Evolutionary conservation across 2,113 vertebrate genomes (phyloP).

Genomic region (Phaethon lepturus): DNA sequence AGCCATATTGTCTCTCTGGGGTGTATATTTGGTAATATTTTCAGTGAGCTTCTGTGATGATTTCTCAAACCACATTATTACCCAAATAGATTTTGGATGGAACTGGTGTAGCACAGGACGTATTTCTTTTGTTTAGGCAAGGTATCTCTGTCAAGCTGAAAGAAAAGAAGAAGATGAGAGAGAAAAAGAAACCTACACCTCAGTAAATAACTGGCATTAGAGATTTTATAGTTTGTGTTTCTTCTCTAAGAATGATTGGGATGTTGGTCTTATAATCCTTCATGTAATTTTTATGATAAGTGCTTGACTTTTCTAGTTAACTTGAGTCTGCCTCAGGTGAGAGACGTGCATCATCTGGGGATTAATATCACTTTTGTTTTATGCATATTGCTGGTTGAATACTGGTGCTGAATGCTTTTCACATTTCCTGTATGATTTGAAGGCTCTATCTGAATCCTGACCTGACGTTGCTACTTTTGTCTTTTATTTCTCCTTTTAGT

Average conservation of each 20-base stretch:
- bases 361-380: conserved; percentile 24
- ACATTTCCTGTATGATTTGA: conserved; percentile 24
- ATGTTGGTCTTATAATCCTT: conserved; percentile 13
- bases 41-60: neutral
- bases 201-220: conserved; percentile 38
- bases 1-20: neutral
- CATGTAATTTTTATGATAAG: conserved; percentile 23
- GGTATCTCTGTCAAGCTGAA: conserved; percentile 23
- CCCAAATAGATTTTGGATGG: conserved; percentile 3
- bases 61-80: conserved; percentile 47
- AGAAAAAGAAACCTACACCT: conserved; percentile 17
- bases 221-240: conserved; percentile 22
- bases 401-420: neutral
- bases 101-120: neutral
- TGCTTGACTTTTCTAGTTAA: conserved; percentile 48
- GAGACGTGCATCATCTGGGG: neutral
- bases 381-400: conserved; percentile 2
- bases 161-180: neutral
- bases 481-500: conserved; percentile 56
- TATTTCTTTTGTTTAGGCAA: conserved; percentile 15
- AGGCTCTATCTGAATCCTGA: conserved; percentile 19
- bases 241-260: neutral
- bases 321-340: neutral
- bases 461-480: neutral
- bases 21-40: neutral